Base-by-base conservation (phyloP, 1,140 invertebrate species). In the Hesperophylax magnus region DNA sequence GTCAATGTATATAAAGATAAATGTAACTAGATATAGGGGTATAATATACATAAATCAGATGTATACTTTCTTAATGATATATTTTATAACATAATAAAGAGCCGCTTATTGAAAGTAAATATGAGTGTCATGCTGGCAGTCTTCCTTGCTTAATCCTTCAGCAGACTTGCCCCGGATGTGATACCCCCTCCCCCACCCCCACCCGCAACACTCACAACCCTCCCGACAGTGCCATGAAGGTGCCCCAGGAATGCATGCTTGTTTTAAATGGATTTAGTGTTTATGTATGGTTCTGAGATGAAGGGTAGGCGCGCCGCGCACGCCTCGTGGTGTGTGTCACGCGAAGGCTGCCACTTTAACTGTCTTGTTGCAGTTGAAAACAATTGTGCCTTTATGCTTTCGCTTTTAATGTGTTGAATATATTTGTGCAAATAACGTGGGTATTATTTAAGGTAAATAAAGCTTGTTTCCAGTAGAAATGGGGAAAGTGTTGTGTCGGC, bases 361-460 rank as follows among this genome's bases (percentile, higher is more conserved):
- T 78, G 67, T 71, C 22, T 31, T 34, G 52, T 20, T 54, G 54
- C 71, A 63, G 75, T 81, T 81, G 67, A 75, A 83, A 81, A 75
- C 67, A 83, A 83, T 83, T 81, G 82, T 83, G 82, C 82, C 82
- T 83, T 83, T 83, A 83, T 81, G 77, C 82, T 83, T 81, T 83
- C 67, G 82, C 82, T 83, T 83, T 83, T 78, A 83, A 78, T 83
- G 22, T 75, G 71, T 75, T 75, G n/a, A 31, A 81, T 81, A 61
- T 80, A 67, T 75, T 69, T 65, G 79, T 83, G 71, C 58, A 77
- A 52, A 79, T 78, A 60, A 71, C 80, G 52, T 80, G 76, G 63
- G 47, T 79, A 79, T 82, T 79, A 79, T 82, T 79, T 82, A 82
- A 63, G 71, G 56, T 54, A 31, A 56, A 65, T 75, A 65, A 72